phyloP scores from a whole-genome alignment of 2,113 vertebrate species.

The Aphelocoma coerulescens region DNA sequence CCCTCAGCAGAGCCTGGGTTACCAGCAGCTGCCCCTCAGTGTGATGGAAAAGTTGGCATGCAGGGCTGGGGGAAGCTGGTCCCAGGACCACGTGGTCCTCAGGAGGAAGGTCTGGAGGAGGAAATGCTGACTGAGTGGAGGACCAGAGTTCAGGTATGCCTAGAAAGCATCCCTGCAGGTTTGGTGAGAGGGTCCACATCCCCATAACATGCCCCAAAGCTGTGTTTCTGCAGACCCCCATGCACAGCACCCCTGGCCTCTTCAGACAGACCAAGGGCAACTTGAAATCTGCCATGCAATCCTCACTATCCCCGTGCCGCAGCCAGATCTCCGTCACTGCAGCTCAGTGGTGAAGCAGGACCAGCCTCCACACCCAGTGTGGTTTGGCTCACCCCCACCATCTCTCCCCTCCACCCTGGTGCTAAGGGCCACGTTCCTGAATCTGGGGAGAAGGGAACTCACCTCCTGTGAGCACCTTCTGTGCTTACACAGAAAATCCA shows the following conservation, averaged over 20 bases:
- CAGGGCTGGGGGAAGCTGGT: neutral
- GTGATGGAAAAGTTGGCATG: neutral
- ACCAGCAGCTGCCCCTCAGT: neutral
- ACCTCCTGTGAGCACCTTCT: neutral
- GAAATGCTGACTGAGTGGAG: neutral
- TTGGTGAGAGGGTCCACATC: neutral
- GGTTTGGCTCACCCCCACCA: neutral
- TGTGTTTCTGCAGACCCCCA: neutral
- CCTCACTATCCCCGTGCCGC: neutral
- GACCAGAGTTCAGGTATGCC: neutral
- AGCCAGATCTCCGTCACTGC: neutral
- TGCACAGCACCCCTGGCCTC: neutral
- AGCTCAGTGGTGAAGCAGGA: neutral
- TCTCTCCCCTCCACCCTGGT: accelerated
- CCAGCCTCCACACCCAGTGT: accelerated
- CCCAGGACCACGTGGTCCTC: neutral
- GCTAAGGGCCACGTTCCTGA: neutral
- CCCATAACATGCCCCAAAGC: neutral
- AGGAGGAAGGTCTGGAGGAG: neutral
- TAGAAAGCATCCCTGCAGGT: neutral
- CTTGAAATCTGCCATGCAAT: neutral
- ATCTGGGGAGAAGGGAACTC: neutral
- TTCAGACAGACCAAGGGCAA: neutral
- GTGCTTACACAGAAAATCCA: neutral
- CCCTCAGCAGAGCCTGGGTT: neutral